Evolutionary conservation across 2,113 vertebrate species (phyloP).

Genomic region (Orthochromis malagaraziensis): DNA sequence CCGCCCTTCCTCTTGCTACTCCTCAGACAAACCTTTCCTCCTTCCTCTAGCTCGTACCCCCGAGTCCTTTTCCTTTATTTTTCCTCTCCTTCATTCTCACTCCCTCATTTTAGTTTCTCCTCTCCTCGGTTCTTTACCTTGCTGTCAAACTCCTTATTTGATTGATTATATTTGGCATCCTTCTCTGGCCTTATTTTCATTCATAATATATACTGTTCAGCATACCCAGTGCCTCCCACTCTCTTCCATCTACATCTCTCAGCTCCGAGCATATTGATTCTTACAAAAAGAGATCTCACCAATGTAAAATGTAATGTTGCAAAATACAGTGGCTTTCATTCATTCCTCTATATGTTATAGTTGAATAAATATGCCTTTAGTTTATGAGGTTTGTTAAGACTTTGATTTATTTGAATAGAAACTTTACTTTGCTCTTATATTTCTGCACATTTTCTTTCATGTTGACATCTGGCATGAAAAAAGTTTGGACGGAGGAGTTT

Average conservation of each 20-base stretch:
- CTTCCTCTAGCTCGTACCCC: no score
- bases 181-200: background rate
- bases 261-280: background rate
- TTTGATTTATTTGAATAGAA: background rate
- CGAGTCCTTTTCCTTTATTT: background rate
- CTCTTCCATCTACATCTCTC: background rate
- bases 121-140: background rate
- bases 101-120: background rate
- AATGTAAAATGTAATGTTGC: background rate
- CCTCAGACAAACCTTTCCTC: background rate
- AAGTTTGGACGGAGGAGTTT: background rate
- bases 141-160: background rate
- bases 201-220: background rate
- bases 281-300: background rate
- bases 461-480: background rate
- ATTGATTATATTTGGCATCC: background rate
- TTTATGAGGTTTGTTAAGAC: background rate
- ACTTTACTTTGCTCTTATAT: background rate
- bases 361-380: background rate
- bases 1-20: background rate
- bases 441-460: background rate
- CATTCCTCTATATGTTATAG: background rate
- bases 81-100: background rate
- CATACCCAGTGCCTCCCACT: background rate
- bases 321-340: background rate